These are phyloP conservation scores for Ancistrus triradiatus DNA, from an alignment of 2,113 vertebrate species.

Conservation along the genomic window DNA sequence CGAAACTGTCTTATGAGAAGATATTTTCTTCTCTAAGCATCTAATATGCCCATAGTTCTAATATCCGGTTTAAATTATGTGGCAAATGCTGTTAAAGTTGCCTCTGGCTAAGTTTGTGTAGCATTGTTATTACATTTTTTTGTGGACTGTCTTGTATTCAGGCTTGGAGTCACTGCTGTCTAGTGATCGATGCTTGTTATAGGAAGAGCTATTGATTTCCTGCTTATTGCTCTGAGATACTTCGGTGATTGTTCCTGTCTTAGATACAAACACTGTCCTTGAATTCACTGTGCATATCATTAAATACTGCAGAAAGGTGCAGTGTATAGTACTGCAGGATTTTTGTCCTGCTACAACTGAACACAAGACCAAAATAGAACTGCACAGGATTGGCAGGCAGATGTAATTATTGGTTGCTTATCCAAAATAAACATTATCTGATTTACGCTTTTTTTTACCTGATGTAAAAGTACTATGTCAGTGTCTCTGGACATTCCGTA, in stretches of 20 bases:
- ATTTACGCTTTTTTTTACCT: not conserved
- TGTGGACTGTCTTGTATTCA: not conserved
- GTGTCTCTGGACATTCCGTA: not conserved
- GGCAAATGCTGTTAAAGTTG: constrained; percentile 29
- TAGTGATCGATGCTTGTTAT: constrained; percentile 42
- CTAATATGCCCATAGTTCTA: constrained; percentile 26
- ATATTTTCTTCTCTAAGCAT: constrained; percentile 4
- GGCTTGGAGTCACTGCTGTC: not conserved
- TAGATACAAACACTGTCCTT: not conserved
- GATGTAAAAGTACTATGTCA: not conserved
- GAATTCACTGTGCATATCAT: not conserved
- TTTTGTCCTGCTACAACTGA: no score
- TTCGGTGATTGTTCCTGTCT: constrained; percentile 32
- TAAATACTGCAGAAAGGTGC: no score
- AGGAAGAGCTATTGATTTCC: constrained; percentile 43
- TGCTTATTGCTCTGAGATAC: constrained; percentile 30
- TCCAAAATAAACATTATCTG: not conserved
- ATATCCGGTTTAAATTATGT: constrained; percentile 12
- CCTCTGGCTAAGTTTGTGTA: constrained; percentile 34
- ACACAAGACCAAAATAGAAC: no score
- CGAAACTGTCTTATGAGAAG: no score
- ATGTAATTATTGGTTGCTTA: not conserved
- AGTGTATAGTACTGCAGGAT: no score
- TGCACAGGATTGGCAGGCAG: not conserved
- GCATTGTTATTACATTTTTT: constrained; percentile 26